Base-by-base conservation (phyloP, 2,888 invertebrate species). In the Heliconius cydno region DNA sequence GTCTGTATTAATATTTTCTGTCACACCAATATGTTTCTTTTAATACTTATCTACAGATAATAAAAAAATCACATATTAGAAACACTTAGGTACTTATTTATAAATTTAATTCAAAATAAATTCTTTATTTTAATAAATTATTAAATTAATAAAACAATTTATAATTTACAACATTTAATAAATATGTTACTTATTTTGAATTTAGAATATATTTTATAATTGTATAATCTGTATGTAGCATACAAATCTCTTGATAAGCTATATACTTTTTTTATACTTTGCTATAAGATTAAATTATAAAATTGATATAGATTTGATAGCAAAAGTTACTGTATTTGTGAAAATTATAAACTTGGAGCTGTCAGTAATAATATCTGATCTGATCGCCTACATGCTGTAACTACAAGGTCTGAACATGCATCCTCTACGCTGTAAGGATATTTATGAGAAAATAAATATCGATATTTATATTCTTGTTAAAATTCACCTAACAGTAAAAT, bases 331-430 rank as follows among this genome's bases (percentile, higher is more conserved):
- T 60, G n/a, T n/a, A 60, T 60, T n/a, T 60, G 76, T 76, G 81
- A 80, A 80, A 80, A 83, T 83, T 83, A 80, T 83, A 80, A 79
- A 81, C 78, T 83, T 80, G 78, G 80, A 70, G 76, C 78, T 81
- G 81, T 84, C 80, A 80, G 77, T 80, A 41, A 80, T 74, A 82
- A 52, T 52, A 52, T 41, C 41, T 41, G 41, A 82, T 80, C 79
- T 68, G 76, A 78, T 81, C 84, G 83, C 83, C 84, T 83, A 84
- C 84, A 82, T 81, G 79, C 71, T 74, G 76, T 82, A 83, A 79
- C 78, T 83, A 81, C 81, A 82, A 81, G 78, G 75, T 76, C 82
- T 80, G 82, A 77, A 82, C 82, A 80, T 80, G 77, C 77, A 34
- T 65, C 77, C 77, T 28, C 28, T 67, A 72, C 79, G 77, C 63